Percentiles rank a stretch among this genome's conserved stretches.
These are phyloP conservation scores for Kryphioiulus occultus DNA, from an alignment of 2,888 invertebrate genomes.

Conservation along the genomic window DNA sequence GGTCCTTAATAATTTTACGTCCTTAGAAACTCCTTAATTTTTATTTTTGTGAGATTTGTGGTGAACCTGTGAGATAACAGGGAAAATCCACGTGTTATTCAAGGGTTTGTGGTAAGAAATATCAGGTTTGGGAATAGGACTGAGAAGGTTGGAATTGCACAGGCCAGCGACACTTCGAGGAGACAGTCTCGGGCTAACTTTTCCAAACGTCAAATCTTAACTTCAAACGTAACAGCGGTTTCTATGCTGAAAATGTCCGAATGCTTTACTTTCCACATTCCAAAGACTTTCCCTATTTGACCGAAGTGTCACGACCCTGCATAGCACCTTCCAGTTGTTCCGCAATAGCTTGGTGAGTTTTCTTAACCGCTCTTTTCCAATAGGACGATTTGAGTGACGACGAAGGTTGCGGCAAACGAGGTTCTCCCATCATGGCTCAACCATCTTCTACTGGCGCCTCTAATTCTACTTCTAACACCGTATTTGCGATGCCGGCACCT, in stretches of 20 bases:
- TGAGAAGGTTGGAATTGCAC: background rate
- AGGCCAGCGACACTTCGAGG: background rate
- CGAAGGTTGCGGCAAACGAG: slow-evolving; percentile 64
- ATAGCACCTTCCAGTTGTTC: background rate
- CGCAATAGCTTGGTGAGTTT: background rate
- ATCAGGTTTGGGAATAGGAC: background rate
- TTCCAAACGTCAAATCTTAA: no score
- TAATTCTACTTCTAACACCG: slow-evolving; percentile 56
- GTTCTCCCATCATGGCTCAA: slow-evolving; percentile 64
- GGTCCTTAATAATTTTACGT: no score
- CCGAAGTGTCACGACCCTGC: background rate
- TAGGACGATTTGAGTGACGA: slow-evolving; percentile 55
- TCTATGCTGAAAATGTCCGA: no score
- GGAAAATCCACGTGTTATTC: background rate
- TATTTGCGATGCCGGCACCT: slow-evolving; percentile 72
- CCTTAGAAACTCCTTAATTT: no score
- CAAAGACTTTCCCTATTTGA: no score
- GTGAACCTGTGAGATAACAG: background rate
- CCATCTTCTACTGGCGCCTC: slow-evolving; percentile 59
- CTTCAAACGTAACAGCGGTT: no score
- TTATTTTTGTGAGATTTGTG: no score
- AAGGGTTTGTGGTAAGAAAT: background rate
- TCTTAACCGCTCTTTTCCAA: background rate
- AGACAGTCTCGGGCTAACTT: background rate
- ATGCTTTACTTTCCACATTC: no score